A percentile compares a stretch with the other conserved stretches of the same genome.
phyloP scores from a whole-genome alignment of 2,113 vertebrate species.

The Spizaetus ornatus region DNA sequence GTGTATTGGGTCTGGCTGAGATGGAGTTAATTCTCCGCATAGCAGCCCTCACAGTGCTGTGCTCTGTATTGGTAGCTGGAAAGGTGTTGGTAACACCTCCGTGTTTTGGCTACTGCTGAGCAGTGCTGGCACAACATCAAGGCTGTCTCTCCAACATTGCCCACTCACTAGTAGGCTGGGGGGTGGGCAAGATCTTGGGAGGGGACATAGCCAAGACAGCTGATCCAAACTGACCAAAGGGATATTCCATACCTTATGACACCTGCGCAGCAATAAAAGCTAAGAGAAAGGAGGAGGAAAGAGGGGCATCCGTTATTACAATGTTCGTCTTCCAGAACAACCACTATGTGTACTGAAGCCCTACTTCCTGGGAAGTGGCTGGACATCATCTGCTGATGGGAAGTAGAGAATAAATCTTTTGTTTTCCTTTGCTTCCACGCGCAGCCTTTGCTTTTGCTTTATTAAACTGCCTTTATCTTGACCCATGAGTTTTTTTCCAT shows the following conservation, averaged over 20 bases:
- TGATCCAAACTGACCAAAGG: background rate
- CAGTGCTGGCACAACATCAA: background rate
- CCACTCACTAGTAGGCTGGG: background rate
- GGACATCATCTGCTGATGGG: background rate
- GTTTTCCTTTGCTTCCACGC: accelerated
- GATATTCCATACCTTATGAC: background rate
- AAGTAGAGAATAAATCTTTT: background rate
- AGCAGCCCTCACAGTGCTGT: background rate
- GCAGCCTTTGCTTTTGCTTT: background rate
- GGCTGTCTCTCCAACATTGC: background rate
- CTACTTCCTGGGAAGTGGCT: background rate
- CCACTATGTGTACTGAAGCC: background rate
- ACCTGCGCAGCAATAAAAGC: background rate
- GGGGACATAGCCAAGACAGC: background rate
- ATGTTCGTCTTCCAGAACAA: background rate
- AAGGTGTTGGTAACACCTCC: background rate
- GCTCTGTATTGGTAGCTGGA: background rate
- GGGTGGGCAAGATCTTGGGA: background rate
- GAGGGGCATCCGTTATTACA: background rate
- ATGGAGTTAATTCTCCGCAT: background rate
- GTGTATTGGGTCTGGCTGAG: background rate
- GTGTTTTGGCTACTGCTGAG: background rate
- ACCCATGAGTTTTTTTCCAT: background rate
- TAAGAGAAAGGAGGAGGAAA: background rate
- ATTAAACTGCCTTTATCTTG: background rate